Base-by-base conservation (phyloP, 2,888 invertebrate genomes). In the Leucophora obtusa region DNA sequence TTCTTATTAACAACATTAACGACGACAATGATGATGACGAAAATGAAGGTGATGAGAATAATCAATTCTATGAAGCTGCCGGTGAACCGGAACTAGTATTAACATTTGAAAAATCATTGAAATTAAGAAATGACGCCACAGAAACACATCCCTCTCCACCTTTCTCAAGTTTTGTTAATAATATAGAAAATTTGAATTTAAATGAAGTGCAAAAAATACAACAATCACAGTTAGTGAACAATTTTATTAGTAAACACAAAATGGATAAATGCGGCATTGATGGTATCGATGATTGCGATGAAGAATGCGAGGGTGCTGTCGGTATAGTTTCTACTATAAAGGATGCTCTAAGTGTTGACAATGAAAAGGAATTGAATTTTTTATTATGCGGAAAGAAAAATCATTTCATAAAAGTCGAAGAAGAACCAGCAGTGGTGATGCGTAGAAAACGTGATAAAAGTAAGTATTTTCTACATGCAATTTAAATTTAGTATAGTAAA, bases 51-150 rank as follows among this genome's bases (percentile, higher is more conserved):
- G 87, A 87, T 56, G 87, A 86, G 72, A 79, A 82, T 21, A 85
- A 84, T 73, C 85, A 86, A 24, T 87, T 84, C 73, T 88, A 86
- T 56, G 88, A 88, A 83, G 87, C 87, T 65, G 82, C 84, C 75
- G 85, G 84, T 82, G 87, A 86, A 84, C 85, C 86, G 78, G 88
- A 88, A 78, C 85, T 86, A 38, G 83, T 85, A 74, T 83, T 84
- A 70, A 83, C 85, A 81, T 85, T 86, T 66, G 85, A 85, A 80
- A 86, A 85, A 79, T 82, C 86, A 47, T 82, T 86, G 76, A 85
- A 85, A 63, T 70, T 85, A 79, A 73, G 79, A 62, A 84, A 84
- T 85, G 88, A 87, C 84, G 86, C 86, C 82, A 85, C 84, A 82
- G 78, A 84, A 43, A 24, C 50, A n/a, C 24, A 47, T 21, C 10